phyloP scores from a whole-genome alignment of 2,797 vertebrate genomes.

The Sebastes goodei region DNA sequence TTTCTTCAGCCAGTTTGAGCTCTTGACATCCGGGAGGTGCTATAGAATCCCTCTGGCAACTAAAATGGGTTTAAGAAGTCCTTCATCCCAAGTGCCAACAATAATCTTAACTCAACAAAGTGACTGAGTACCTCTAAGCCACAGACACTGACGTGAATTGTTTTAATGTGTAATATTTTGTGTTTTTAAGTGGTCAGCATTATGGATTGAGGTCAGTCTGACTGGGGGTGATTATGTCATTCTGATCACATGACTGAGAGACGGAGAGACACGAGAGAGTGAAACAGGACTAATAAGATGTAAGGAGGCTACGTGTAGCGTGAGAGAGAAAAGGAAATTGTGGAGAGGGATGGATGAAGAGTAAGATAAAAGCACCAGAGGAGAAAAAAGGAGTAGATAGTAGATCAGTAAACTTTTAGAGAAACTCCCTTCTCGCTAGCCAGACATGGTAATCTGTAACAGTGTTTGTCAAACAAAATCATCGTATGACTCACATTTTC shows the following conservation, averaged over 20 bases:
- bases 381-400: background rate
- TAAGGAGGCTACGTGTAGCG: background rate
- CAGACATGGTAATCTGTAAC: background rate
- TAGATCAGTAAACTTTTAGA: background rate
- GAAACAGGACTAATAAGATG: background rate
- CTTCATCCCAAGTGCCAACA: too few species aligned
- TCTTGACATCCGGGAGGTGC: too few species aligned
- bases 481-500: background rate
- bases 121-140: too few species aligned
- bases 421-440: too few species aligned
- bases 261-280: background rate
- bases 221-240: slow-evolving; percentile 22
- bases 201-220: slow-evolving; percentile 28
- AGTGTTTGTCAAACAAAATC: background rate
- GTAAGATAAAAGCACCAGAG: background rate
- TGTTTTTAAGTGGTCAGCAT: slow-evolving; percentile 14
- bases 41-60: too few species aligned
- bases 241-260: slow-evolving; percentile 1
- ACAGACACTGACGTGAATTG: background rate
- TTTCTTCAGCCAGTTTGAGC: too few species aligned
- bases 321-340: background rate
- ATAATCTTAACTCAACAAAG: too few species aligned
- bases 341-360: background rate
- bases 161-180: too few species aligned
- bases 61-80: too few species aligned